Evolutionary conservation across 2,888 invertebrate genomes (phyloP), one percentile per base, ranked within the genome.

Genomic region (Tipula vernalis): DNA sequence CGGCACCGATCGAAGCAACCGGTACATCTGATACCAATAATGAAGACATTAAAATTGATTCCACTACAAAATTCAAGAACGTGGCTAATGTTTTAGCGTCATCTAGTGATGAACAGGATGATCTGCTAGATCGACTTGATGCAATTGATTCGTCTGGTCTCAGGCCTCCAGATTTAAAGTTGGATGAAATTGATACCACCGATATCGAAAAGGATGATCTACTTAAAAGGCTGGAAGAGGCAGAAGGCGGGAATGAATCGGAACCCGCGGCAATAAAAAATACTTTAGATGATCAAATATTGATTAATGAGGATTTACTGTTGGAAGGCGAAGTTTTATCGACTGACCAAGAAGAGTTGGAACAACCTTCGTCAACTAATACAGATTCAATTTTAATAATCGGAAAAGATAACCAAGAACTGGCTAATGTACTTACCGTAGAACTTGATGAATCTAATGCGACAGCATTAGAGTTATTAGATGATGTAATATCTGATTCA

Each of bases 141-240:
- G 85, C 85, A 18, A 85, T 85, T 44, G 85, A 85, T 44, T 39
- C 85, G 5, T 42, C 85, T 18, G 42, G 42, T 18, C 42, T 85
- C 3, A 3, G 85, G 18, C 15, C 39, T 1, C 85, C 85, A 12
- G 85, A 85, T 85, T 42, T 85, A 4, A 44, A 85, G 28, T 18
- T 85, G 18, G 42, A 85, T 10, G 85, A 85, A 15, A 85, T 85
- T 18, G 85, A 42, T 42, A 39, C 12, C 5, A 15, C 41, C 5
- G 85, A 85, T 28, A 18, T 85, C 4, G 85, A 85, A 10, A 85
- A 85, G 18, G 85, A 85, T 85, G 85, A 85, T 44, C 12, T 85
- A 18, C 18, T 85, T 2, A 39, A 85, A 42, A n/a, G 85, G 8
- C 13, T 85, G 3, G 85, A 85, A 85, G 85, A 85, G 6, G 85